Evolutionary conservation across 1,140 invertebrate species (phyloP), one percentile per base, ranked within the genome.

Genomic region (Aphis craccivora): DNA sequence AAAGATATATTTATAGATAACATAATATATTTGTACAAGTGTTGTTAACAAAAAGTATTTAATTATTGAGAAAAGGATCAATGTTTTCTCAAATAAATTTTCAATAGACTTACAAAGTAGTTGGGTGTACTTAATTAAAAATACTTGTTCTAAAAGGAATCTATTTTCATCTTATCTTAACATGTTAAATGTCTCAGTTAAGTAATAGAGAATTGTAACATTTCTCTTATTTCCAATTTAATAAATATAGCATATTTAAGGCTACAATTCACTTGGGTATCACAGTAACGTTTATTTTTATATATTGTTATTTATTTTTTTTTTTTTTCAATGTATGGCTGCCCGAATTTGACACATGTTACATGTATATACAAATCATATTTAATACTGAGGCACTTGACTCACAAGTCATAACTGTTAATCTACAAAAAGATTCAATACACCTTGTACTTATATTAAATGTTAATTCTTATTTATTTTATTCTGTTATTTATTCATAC

Each of bases 11-110:
- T 53, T 53, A 22, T 6, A 23, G 1, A 23, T 76, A 11, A 35
- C 60, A 76, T 53, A 55, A 25, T 55, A 89, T 55, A 40, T 89
- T 89, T 25, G 51, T 89, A 55, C 51, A 89, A 55, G 88, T 89
- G 40, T 55, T 89, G 20, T 89, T 89, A 25, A 22, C 11, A n/a
- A 67, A 67, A 35, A 45, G 4, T n/a, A 86, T 43, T 30, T 9
- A 30, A 11, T 11, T 60, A 51, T 30, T 67, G 60, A 30, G 30
- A 67, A 30, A 67, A 67, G 0, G 25, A 30, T n/a, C 30, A 14
- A 60, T 30, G 7, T 55, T 55, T 55, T 25, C 25, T 60, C 30
- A 30, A 30, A 30, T 30, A 60, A 8, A 60, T n/a, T 67, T 67
- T 67, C 1, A 67, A 67, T 30, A 14, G 0, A 4, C 14, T 14